Percentiles rank a stretch among this genome's conserved stretches.
Conservation (phyloP, 2,888 invertebrate species). For the Hydrotaea cyrtoneurina region DNA sequence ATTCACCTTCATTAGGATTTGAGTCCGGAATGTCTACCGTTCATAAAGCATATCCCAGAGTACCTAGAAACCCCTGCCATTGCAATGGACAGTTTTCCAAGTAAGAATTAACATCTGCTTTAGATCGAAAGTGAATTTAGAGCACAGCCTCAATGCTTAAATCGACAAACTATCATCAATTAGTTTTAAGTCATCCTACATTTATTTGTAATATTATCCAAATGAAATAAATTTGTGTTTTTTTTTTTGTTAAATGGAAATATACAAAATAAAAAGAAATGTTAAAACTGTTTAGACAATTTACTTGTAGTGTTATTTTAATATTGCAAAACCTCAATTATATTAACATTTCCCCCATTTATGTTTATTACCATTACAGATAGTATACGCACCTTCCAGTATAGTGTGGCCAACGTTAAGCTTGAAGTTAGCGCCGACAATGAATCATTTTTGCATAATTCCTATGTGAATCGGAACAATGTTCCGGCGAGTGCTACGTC, state of each 20-base stretch:
- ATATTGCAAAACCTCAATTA: neutral
- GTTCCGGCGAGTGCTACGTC: neutral
- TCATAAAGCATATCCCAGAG: too few species aligned
- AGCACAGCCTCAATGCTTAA: too few species aligned
- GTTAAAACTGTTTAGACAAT: neutral
- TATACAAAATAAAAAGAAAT: conserved; percentile 9
- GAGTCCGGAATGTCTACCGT: too few species aligned
- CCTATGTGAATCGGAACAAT: conserved; percentile 48
- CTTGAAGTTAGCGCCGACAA: conserved; percentile 61
- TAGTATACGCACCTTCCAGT: conserved; percentile 64
- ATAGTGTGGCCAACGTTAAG: conserved; percentile 67
- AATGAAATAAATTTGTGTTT: neutral
- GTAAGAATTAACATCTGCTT: too few species aligned
- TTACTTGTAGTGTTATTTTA: neutral
- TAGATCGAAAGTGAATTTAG: too few species aligned
- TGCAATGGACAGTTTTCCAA: too few species aligned
- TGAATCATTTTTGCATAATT: conserved; percentile 65
- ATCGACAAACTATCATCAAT: too few species aligned
- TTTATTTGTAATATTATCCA: neutral
- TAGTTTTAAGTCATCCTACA: too few species aligned
- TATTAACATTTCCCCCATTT: conserved; percentile 14
- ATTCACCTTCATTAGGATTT: too few species aligned
- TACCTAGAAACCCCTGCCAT: too few species aligned
- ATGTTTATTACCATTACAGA: conserved; percentile 61
- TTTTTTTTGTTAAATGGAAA: neutral